phyloP scores from a whole-genome alignment of 2,888 invertebrate species.

The Cheilosia vernalis region DNA sequence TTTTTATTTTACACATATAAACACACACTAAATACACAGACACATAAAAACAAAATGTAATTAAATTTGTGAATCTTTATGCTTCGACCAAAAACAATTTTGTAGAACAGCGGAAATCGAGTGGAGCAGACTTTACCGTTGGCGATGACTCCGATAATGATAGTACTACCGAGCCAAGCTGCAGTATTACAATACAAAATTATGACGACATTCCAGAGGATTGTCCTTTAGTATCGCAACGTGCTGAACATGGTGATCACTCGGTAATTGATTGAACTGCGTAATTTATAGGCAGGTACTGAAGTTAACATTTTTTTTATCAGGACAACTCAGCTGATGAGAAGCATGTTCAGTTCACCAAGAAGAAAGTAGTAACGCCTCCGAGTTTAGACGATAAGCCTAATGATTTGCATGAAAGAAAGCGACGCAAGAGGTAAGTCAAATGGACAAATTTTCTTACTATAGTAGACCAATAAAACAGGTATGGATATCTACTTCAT shows the following conservation, averaged over 20 bases:
- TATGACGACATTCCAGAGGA: slow-evolving; percentile 83
- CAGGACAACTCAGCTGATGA: slow-evolving; percentile 82
- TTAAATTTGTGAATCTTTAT: slow-evolving; percentile 42
- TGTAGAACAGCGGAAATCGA: slow-evolving; percentile 80
- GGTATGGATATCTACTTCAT: too few species aligned
- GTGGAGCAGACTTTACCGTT: slow-evolving; percentile 80
- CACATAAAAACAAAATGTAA: slow-evolving; percentile 1
- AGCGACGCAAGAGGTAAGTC: slow-evolving; percentile 84
- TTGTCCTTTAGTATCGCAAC: slow-evolving; percentile 83
- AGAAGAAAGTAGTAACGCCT: slow-evolving; percentile 81
- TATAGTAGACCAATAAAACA: too few species aligned
- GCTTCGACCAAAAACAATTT: slow-evolving; percentile 57
- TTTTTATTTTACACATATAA: neutral
- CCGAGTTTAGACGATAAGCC: slow-evolving; percentile 82
- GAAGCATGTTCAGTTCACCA: slow-evolving; percentile 84
- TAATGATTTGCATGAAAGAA: slow-evolving; percentile 83
- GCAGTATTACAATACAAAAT: slow-evolving; percentile 80
- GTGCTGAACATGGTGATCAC: slow-evolving; percentile 83
- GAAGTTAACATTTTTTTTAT: neutral
- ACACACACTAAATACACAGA: slow-evolving; percentile 21
- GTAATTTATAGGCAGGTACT: neutral
- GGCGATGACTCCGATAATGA: slow-evolving; percentile 82
- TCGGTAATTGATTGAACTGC: slow-evolving; percentile 77
- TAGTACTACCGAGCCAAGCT: slow-evolving; percentile 79
- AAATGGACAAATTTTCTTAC: neutral